Evolutionary conservation across 2,888 invertebrate species (phyloP).

Genomic region (Odontocerum albicorne): DNA sequence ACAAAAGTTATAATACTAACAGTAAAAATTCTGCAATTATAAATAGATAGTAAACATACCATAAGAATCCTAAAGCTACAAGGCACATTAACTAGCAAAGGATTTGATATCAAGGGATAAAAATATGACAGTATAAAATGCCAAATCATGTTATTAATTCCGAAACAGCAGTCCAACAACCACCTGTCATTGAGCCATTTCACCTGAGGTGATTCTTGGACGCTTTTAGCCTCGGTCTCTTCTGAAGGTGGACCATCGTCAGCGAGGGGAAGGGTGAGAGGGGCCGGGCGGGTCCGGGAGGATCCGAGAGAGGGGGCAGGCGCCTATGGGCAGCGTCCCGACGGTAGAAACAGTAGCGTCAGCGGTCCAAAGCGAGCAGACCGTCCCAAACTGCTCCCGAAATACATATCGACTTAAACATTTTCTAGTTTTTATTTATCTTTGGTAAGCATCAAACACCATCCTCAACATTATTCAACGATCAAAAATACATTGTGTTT

Average conservation of each 20-base stretch:
- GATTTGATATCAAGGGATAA: neutral
- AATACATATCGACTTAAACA: constrained; percentile 26
- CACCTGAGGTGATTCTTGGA: constrained; percentile 18
- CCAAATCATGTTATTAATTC: too few relatives aligned
- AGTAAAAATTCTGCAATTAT: too few relatives aligned
- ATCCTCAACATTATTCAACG: too few relatives aligned
- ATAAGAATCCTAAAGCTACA: too few relatives aligned
- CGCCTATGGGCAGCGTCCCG: constrained; percentile 47
- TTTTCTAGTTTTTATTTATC: constrained; percentile 32
- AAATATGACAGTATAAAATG: neutral
- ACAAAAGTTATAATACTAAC: too few relatives aligned
- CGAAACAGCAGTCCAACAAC: constrained; percentile 2
- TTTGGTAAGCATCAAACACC: constrained; percentile 36
- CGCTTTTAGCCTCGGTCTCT: constrained; percentile 24
- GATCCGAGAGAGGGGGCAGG: constrained; percentile 40
- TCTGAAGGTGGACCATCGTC: too few relatives aligned
- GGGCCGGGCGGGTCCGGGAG: constrained; percentile 37
- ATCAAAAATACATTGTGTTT: too few relatives aligned
- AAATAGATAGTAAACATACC: too few relatives aligned
- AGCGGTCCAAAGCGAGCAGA: constrained; percentile 33
- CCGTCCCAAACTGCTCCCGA: constrained; percentile 32
- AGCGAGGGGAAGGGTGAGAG: constrained; percentile 2
- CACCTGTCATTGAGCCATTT: constrained; percentile 13
- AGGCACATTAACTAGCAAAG: neutral
- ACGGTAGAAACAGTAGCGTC: constrained; percentile 45